Evolutionary conservation across 2,797 vertebrate species (phyloP).

Genomic region (Brachymystax lenok): DNA sequence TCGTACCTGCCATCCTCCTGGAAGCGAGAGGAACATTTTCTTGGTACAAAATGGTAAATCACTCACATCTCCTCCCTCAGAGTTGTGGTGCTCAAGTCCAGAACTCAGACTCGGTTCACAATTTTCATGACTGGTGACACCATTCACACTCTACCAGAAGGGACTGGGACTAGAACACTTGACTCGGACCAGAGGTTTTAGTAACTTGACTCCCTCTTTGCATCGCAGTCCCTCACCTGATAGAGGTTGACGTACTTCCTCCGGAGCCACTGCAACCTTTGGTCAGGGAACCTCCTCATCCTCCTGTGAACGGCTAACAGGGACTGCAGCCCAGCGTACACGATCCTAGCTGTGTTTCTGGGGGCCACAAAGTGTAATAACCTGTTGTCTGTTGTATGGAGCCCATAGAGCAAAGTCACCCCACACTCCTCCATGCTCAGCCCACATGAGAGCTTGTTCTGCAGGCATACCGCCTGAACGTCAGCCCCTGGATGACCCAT

Average conservation of each 20-base stretch:
- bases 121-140: too few relatives aligned
- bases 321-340: constrained; percentile 87
- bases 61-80: neutral
- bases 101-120: too few relatives aligned
- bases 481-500: constrained; percentile 92
- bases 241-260: constrained; percentile 95
- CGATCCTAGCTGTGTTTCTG: constrained; percentile 86
- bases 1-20: constrained; percentile 91
- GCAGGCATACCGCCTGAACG: constrained; percentile 90
- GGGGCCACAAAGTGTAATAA: constrained; percentile 96
- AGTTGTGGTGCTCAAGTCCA: too few relatives aligned
- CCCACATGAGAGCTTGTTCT: constrained; percentile 92
- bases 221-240: constrained; percentile 80
- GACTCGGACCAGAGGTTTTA: neutral
- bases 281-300: constrained; percentile 92
- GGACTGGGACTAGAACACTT: neutral
- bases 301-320: constrained; percentile 88
- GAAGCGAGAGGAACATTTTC: neutral
- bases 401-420: constrained; percentile 91
- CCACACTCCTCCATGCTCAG: constrained; percentile 81
- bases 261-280: constrained; percentile 94
- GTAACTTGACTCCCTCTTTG: neutral
- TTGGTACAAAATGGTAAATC: neutral
- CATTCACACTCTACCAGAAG: neutral
- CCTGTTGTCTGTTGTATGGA: constrained; percentile 95